A percentile compares a stretch with the other conserved stretches of the same genome.
phyloP scores from a whole-genome alignment of 2,113 vertebrate species.

The Grantiella picta region DNA sequence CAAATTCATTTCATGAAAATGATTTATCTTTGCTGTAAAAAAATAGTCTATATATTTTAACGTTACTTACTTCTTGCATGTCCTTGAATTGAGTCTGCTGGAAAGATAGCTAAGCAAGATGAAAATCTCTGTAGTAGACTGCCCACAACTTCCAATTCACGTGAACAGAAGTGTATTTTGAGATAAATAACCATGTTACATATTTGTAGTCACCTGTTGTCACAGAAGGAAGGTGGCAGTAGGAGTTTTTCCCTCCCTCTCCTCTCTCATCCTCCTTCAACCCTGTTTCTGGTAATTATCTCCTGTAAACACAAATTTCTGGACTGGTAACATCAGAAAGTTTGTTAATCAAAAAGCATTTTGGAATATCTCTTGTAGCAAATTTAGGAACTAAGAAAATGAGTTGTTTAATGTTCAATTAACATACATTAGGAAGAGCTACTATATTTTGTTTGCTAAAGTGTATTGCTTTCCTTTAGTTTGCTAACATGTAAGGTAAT shows the following conservation, averaged over 20 bases:
- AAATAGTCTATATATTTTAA: neutral
- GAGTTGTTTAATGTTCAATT: slow-evolving; percentile 49
- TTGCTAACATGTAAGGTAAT: slow-evolving; percentile 39
- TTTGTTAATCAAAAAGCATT: slow-evolving; percentile 59
- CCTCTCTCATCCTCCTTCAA: slow-evolving; percentile 17
- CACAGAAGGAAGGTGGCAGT: neutral
- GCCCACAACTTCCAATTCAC: neutral
- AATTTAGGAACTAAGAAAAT: slow-evolving; percentile 47
- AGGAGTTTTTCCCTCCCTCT: neutral
- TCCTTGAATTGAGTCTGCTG: neutral
- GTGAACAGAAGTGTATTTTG: neutral
- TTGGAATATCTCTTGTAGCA: slow-evolving; percentile 35
- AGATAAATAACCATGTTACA: neutral
- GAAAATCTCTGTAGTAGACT: neutral
- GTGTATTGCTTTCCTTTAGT: slow-evolving; percentile 42
- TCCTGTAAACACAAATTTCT: slow-evolving; percentile 49
- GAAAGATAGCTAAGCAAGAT: neutral
- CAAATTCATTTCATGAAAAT: neutral
- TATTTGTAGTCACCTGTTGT: neutral
- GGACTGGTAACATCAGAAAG: slow-evolving; percentile 50
- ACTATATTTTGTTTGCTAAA: slow-evolving; percentile 34
- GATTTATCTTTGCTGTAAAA: neutral
- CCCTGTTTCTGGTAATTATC: slow-evolving; percentile 46
- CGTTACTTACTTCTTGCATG: neutral
- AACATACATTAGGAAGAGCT: slow-evolving; percentile 35